Base-by-base conservation (phyloP, 2,113 vertebrate genomes). In the Nibea coibor region DNA sequence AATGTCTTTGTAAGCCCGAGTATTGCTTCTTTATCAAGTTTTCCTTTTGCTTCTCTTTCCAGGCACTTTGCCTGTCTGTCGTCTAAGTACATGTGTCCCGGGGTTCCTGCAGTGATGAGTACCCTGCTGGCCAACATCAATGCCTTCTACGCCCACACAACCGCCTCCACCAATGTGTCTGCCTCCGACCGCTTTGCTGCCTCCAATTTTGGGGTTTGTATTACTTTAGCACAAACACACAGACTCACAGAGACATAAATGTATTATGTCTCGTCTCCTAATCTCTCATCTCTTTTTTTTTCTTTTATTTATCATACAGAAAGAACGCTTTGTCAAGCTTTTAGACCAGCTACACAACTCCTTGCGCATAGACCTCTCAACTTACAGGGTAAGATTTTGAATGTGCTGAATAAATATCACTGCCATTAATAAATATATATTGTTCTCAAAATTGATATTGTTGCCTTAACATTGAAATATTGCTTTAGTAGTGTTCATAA, bases 1-100 rank as follows among this genome's bases (percentile, higher is more conserved):
- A 39, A 43, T 9, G 9, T 51, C 24, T 63, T 22, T 51, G 0
- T 24, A 10, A 19, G 11, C 54, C 10, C 57, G 47, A 65, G 28
- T 11, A 56, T 26, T 8, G 12, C 1, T 16, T 73, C 75, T 64
- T 84, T 12, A 67, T 31, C 22, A 48, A 64, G 19, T 42, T 89
- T 48, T 70, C 17, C 26, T 17, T 50, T 3, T 81, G 28, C 72
- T 75, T 72, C 47, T 86, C 7, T 66, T 89, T 87, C 15, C 87
- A 99, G 98, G 89, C 97, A 99, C 91, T 99, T 99, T 93, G 97
- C 98, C 11, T 99, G 98, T 93, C 96, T 99, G 62, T 99, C 98
- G 1, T 99, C 98, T 58, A 99, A 99, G 91, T 99, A 99, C 91
- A 99, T 99, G 98, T 99, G 97, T 88, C 97, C 98, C 1, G 97